Conservation (phyloP, 2,797 vertebrate genomes). For the Mormyrops boulengeri region DNA sequence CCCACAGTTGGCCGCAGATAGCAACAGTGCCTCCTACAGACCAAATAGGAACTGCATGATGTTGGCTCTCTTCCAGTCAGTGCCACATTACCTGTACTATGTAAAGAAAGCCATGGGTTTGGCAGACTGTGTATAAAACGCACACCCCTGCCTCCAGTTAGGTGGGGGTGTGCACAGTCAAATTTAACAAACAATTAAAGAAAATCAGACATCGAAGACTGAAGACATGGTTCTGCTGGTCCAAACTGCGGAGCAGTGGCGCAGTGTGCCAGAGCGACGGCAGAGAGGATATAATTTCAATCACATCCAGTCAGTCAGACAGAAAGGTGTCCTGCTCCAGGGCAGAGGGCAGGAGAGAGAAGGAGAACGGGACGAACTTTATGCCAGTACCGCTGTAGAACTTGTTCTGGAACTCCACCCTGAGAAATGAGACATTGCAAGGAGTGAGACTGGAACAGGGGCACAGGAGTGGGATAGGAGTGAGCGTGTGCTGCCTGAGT, state of each 20-base stretch:
- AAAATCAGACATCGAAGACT: background rate
- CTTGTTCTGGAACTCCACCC: conserved; percentile 99
- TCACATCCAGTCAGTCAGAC: conserved; percentile 1
- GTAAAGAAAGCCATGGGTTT: background rate
- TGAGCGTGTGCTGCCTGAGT: background rate
- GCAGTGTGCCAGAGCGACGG: background rate
- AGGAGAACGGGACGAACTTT: conserved; percentile 91
- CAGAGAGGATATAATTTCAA: background rate
- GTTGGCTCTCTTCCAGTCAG: background rate
- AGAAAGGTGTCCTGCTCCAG: conserved; percentile 62
- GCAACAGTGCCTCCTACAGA: background rate
- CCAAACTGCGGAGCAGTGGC: background rate
- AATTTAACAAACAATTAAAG: background rate
- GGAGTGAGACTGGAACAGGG: background rate
- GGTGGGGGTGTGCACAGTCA: background rate
- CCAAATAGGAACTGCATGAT: background rate
- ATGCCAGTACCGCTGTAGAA: conserved; percentile 88
- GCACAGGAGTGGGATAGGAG: background rate
- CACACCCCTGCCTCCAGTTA: background rate
- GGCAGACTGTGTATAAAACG: background rate
- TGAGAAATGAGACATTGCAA: conserved; percentile 39
- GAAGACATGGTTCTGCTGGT: background rate
- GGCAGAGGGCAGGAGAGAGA: conserved; percentile 66
- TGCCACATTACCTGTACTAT: background rate
- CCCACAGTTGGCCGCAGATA: background rate